Conservation (phyloP, 2,113 vertebrate species). For the Poecile atricapillus region DNA sequence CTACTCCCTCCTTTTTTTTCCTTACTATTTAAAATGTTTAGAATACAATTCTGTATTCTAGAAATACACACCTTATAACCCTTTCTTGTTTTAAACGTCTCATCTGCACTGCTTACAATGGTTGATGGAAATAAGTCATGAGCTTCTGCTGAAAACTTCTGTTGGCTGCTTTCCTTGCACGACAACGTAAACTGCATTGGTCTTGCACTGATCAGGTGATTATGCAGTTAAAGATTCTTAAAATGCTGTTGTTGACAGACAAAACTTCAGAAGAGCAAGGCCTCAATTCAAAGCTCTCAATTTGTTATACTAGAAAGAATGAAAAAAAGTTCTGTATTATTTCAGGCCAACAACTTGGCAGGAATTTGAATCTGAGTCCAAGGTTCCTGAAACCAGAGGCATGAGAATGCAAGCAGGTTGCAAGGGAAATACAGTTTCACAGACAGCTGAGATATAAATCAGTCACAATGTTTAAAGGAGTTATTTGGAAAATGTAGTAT, state of each 20-base stretch:
- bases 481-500: background rate
- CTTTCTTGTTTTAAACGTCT: background rate
- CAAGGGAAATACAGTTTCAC: background rate
- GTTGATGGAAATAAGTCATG: background rate
- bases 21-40: background rate
- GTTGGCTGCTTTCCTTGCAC: background rate
- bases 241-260: background rate
- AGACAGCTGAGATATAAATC: background rate
- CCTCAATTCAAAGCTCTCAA: background rate
- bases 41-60: background rate
- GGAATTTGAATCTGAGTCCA: background rate
- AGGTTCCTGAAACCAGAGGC: background rate
- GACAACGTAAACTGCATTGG: background rate
- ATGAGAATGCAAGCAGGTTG: background rate
- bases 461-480: background rate
- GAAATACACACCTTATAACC: background rate
- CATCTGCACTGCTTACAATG: background rate
- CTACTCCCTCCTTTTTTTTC: background rate
- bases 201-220: background rate
- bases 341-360: background rate
- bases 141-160: background rate
- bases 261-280: background rate
- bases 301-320: background rate
- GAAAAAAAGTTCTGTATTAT: background rate
- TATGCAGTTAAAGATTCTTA: background rate